Evolutionary conservation across 2,888 invertebrate genomes (phyloP).

Genomic region (Eristalinus sepulchralis): DNA sequence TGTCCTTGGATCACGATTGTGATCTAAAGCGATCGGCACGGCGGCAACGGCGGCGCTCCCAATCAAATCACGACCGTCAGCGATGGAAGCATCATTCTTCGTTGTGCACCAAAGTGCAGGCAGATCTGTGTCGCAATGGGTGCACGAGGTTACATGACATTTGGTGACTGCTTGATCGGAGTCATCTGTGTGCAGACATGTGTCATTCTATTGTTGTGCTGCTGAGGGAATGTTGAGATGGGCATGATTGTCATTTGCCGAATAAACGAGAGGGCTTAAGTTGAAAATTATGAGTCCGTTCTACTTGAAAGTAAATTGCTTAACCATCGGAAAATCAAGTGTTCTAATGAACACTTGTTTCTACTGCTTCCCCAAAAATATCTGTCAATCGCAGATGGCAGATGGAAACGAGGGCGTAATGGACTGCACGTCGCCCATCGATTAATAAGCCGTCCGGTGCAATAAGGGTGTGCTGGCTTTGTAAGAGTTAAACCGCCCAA

Average conservation of each 20-base stretch:
- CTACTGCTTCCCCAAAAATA: too few relatives aligned
- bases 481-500: not conserved
- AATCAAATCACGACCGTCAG: not conserved
- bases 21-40: not conserved
- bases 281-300: not conserved
- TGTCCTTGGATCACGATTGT: not conserved
- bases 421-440: too few relatives aligned
- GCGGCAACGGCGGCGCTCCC: not conserved
- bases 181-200: not conserved
- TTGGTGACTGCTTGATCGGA: not conserved
- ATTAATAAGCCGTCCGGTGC: too few relatives aligned
- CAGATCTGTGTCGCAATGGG: not conserved
- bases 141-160: not conserved
- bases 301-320: not conserved
- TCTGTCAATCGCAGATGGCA: too few relatives aligned
- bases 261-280: too few relatives aligned
- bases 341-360: too few relatives aligned
- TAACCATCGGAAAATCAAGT: too few relatives aligned
- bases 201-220: not conserved
- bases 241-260: not conserved
- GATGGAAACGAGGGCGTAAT: too few relatives aligned
- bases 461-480: not conserved
- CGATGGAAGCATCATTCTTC: not conserved
- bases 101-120: not conserved
- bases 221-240: not conserved